phyloP scores from a whole-genome alignment of 1,140 invertebrate genomes.

The Drosophila asahinai region DNA sequence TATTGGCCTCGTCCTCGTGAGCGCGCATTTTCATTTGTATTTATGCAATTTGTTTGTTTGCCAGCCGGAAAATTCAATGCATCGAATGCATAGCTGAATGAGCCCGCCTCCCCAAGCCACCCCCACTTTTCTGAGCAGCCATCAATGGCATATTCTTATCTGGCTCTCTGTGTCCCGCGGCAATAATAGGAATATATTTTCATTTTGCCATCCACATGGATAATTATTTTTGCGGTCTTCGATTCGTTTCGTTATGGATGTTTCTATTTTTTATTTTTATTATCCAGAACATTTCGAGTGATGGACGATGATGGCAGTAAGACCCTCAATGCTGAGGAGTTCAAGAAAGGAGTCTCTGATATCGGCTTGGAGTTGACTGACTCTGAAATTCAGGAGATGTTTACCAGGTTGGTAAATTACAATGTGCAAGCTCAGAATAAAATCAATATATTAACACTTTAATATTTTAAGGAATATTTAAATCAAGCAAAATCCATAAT shows the following conservation, averaged over 20 bases:
- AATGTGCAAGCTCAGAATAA: neutral
- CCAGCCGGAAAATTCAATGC: constrained; percentile 79
- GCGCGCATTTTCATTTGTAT: constrained; percentile 78
- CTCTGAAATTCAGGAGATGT: constrained; percentile 88
- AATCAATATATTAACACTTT: too few relatives aligned
- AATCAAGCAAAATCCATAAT: neutral
- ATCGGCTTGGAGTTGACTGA: constrained; percentile 90
- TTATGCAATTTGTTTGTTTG: constrained; percentile 83
- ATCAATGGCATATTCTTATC: constrained; percentile 57
- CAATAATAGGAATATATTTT: constrained; percentile 67
- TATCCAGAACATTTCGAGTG: constrained; percentile 91
- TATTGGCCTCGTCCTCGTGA: constrained; percentile 55
- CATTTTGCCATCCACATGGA: constrained; percentile 29
- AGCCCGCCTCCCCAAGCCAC: neutral
- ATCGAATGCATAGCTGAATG: constrained; percentile 62
- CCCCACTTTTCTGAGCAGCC: constrained; percentile 17
- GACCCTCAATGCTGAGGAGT: constrained; percentile 93
- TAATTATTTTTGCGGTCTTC: constrained; percentile 33
- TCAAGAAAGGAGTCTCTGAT: constrained; percentile 91
- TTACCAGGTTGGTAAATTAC: constrained; percentile 75
- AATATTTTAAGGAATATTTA: too few relatives aligned
- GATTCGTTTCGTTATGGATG: constrained; percentile 1
- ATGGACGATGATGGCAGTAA: constrained; percentile 97
- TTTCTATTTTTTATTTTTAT: neutral
- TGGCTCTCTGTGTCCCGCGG: constrained; percentile 43